Base-by-base conservation (phyloP, 2,888 invertebrate species). In the Aphidoletes aphidimyza region DNA sequence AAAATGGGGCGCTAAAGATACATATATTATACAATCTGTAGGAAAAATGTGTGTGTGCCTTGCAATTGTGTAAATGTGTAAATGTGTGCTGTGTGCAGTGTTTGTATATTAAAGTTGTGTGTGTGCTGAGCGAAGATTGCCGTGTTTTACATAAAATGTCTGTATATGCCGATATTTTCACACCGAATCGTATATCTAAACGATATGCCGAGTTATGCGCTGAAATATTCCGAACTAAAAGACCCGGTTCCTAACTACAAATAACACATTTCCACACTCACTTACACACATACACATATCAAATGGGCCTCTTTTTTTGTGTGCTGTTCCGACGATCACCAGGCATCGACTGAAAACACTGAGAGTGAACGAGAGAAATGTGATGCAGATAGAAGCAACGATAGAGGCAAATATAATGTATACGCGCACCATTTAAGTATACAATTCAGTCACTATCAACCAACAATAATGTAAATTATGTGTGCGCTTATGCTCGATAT, bases 1-100 rank as follows among this genome's bases (percentile, higher is more conserved):
- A 81, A 81, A 81, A 81, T 81, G 81, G 81, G 81, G 81, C 81
- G 81, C 81, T 81, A 81, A 81, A 36, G 37, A 37, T 37, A 37
- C 81, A 81, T 81, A 81, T 81, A 81, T 81, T 69, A 69, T 54
- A 54, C 22, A 54, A 54, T 54, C 42, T n/a, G n/a, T n/a, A n/a
- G n/a, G n/a, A n/a, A n/a, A n/a, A n/a, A n/a, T n/a, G 54, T 54
- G 22, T 54, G 22, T 11, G 54, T 22, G 54, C 54, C n/a, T 54
- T 54, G n/a, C n/a, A n/a, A n/a, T n/a, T n/a, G n/a, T n/a, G n/a
- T n/a, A n/a, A n/a, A n/a, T n/a, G n/a, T n/a, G n/a, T n/a, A n/a
- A n/a, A n/a, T 42, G 42, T 42, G 42, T 42, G 42, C n/a, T 30
- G 69, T 3, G 69, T 17, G 54, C 5, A 6, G n/a, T 54, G 54